Evolutionary conservation across 2,797 vertebrate species (phyloP), one percentile per base, ranked within the genome.

Genomic region (Siniperca undulata): DNA sequence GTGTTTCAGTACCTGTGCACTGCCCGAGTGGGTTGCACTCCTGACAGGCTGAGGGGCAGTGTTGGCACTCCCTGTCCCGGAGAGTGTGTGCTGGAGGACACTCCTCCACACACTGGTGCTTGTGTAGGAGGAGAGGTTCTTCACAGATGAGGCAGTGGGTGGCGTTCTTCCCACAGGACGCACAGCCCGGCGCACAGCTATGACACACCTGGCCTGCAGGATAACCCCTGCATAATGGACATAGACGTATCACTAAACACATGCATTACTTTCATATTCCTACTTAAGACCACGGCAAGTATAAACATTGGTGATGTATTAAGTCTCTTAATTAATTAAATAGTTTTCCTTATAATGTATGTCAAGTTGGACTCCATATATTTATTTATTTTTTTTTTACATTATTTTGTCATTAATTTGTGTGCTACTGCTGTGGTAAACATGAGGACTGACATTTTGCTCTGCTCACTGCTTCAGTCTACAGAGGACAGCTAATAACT

Each of bases 1-100:
- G 36, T 50, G 44, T n/a, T 80, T 74, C 92, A 2, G 78, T 79
- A 99, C 97, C 98, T 97, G 96, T 96, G 93, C 98, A 99, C 9
- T 74, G 92, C 64, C 94, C 85, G 0, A 95, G 69, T 0, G 95
- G 90, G 87, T 91, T 88, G 81, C 98, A 99, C 48, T 95, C 92
- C 68, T 92, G 93, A 86, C 98, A 99, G 91, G 78, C 94, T 4
- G 94, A 16, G 14, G 97, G 96, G 80, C 98, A 99, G 38, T 1
- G 95, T 34, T 89, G 93, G 86, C 98, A 99, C 89, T 95, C 87
- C 38, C 95, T 81, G 3, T 95, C 94, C 69, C 83, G 80, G 1
- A 90, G 89, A 16, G 94, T 91, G 67, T 97, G 92, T 0, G 83
- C 95, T 19, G 95, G 80, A 24, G 98, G 96, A 88, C 98, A 99